Conservation (phyloP, 2,888 invertebrate genomes). For the Drosophila paranaensis region DNA sequence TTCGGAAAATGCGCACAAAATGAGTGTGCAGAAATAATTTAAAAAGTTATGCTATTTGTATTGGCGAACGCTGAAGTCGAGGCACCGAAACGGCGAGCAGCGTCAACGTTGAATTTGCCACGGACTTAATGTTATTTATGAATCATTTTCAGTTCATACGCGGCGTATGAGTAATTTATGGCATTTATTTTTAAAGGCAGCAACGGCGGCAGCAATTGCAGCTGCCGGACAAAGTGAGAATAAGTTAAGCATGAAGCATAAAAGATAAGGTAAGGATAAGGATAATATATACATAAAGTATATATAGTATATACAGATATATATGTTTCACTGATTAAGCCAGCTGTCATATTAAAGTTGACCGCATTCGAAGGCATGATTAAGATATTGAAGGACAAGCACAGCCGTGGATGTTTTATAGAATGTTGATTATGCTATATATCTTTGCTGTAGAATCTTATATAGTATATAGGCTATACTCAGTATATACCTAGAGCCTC, state of each 20-base stretch:
- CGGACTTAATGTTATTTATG: constrained; percentile 70
- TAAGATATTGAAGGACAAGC: not conserved
- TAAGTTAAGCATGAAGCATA: constrained; percentile 8
- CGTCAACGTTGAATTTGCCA: constrained; percentile 45
- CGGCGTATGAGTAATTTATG: constrained; percentile 58
- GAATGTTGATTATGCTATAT: too few relatives aligned
- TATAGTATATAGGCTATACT: too few relatives aligned
- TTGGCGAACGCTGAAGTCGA: constrained; percentile 40
- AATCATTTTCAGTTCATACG: constrained; percentile 51
- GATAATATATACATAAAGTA: not conserved
- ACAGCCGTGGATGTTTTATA: too few relatives aligned
- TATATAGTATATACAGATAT: not conserved
- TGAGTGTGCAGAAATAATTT: constrained; percentile 74
- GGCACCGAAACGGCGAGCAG: constrained; percentile 13
- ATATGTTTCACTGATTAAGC: constrained; percentile 3
- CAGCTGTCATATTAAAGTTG: constrained; percentile 3
- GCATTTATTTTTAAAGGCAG: constrained; percentile 32
- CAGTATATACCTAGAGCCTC: not conserved
- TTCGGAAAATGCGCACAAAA: constrained; percentile 67
- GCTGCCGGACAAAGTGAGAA: constrained; percentile 8
- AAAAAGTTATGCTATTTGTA: constrained; percentile 67
- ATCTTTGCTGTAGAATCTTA: too few relatives aligned
- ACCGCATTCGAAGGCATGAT: not conserved
- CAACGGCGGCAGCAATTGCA: constrained; percentile 5
- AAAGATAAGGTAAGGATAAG: constrained; percentile 5